Conservation (phyloP, 2,113 vertebrate genomes). For the Dromiciops gliroides region DNA sequence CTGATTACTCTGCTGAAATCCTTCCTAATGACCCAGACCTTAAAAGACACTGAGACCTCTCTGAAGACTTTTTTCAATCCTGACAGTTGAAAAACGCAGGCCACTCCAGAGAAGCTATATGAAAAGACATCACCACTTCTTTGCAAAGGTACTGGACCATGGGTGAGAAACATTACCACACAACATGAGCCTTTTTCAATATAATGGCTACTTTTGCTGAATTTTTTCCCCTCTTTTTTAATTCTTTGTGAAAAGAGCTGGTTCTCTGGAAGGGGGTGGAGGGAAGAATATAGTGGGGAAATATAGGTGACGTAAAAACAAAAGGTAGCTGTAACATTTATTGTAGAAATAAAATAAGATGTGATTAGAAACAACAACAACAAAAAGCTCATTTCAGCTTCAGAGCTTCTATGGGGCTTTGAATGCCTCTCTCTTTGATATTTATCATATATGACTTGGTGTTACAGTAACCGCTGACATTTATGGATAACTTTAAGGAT, state of each 20-base stretch:
- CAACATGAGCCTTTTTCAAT: neutral
- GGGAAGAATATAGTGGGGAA: neutral
- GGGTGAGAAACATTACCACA: neutral
- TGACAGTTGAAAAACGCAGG: neutral
- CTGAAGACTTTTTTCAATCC: neutral
- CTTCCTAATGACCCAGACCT: neutral
- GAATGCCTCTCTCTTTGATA: neutral
- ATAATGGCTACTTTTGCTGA: neutral
- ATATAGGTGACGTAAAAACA: neutral
- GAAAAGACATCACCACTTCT: neutral
- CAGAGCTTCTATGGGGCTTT: neutral
- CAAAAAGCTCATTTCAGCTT: neutral
- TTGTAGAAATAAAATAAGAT: neutral
- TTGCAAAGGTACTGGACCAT: neutral
- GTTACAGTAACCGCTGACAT: neutral
- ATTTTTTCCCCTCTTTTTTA: neutral
- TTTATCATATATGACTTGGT: neutral
- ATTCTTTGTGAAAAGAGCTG: neutral
- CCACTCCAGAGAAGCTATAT: neutral
- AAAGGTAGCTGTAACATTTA: neutral
- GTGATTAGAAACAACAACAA: neutral
- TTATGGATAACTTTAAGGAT: neutral
- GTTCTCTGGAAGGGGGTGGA: neutral
- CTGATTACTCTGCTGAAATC: neutral
- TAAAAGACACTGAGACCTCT: neutral